Conservation (phyloP, 2,113 vertebrate genomes). For the Oriolus oriolus region DNA sequence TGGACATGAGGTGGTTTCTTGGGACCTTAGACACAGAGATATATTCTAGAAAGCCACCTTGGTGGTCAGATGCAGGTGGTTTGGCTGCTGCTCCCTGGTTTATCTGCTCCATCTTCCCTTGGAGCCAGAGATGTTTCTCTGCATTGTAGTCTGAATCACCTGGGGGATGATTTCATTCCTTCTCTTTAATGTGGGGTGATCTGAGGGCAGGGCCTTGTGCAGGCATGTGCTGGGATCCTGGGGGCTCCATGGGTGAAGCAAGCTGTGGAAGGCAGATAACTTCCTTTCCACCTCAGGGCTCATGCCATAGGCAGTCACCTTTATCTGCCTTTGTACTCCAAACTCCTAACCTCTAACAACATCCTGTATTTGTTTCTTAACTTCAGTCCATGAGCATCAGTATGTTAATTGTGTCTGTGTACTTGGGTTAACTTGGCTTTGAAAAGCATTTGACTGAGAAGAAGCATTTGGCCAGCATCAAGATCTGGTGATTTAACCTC, state of each 20-base stretch:
- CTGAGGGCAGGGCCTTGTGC: neutral
- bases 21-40: neutral
- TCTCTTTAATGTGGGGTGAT: neutral
- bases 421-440: neutral
- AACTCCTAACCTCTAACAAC: neutral
- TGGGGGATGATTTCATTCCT: neutral
- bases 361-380: neutral
- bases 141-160: neutral
- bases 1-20: neutral
- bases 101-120: neutral
- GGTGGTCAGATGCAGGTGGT: neutral
- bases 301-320: neutral
- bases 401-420: neutral
- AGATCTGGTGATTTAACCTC: neutral
- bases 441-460: neutral
- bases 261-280: neutral
- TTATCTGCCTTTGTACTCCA: neutral
- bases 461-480: neutral
- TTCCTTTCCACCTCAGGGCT: neutral
- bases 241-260: neutral
- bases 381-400: neutral
- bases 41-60: neutral
- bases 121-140: neutral
- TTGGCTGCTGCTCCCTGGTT: neutral
- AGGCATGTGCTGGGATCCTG: neutral